phyloP scores from a whole-genome alignment of 1,140 invertebrate species.

The Eupeodes corollae region DNA sequence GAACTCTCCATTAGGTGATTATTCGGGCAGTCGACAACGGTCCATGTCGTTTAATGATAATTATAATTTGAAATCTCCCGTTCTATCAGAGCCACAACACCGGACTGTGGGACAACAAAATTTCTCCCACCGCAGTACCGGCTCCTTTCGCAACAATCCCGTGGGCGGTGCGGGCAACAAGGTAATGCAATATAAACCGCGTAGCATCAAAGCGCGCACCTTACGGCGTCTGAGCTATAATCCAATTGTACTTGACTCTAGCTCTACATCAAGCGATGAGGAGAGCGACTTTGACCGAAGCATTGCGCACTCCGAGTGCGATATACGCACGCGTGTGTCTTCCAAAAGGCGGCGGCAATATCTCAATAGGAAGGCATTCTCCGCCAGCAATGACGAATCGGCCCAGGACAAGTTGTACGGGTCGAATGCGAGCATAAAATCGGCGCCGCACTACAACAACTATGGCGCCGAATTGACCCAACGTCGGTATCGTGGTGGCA shows the following conservation, averaged over 20 bases:
- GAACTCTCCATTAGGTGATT: neutral
- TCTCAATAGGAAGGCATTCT: slow-evolving; percentile 23
- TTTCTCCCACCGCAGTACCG: neutral
- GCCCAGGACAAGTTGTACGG: slow-evolving; percentile 33
- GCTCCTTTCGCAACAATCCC: neutral
- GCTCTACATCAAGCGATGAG: slow-evolving; percentile 33
- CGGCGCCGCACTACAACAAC: slow-evolving; percentile 35
- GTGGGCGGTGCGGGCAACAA: neutral
- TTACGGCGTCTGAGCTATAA: slow-evolving; percentile 44
- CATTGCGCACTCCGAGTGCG: slow-evolving; percentile 37
- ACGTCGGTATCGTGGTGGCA: neutral
- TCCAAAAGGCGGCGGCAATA: slow-evolving; percentile 20
- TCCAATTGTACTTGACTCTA: slow-evolving; percentile 39
- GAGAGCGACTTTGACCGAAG: slow-evolving; percentile 22
- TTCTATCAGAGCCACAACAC: slow-evolving; percentile 20
- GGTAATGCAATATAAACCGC: slow-evolving; percentile 22
- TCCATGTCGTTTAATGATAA: slow-evolving; percentile 37
- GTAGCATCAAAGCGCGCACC: slow-evolving; percentile 40
- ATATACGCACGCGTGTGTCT: slow-evolving; percentile 29
- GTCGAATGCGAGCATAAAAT: slow-evolving; percentile 38
- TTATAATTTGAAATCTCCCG: slow-evolving; percentile 32
- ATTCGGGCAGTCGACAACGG: slow-evolving; percentile 18
- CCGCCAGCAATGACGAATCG: slow-evolving; percentile 24
- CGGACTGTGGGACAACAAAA: slow-evolving; percentile 6
- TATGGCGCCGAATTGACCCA: slow-evolving; percentile 13